Conservation (phyloP, 2,888 invertebrate species). For the Acleris emargana region DNA sequence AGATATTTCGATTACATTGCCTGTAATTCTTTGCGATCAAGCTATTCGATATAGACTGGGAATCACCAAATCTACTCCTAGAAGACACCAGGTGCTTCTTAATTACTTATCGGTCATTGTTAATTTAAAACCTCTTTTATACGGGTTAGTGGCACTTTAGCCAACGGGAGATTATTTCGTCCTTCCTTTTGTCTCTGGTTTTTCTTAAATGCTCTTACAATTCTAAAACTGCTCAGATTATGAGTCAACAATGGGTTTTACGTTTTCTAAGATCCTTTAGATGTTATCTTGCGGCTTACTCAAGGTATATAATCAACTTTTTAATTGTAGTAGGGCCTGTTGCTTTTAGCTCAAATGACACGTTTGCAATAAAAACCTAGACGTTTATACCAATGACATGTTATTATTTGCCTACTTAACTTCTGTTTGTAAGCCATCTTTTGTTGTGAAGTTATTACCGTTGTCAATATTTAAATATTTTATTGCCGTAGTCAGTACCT, state of each 20-base stretch:
- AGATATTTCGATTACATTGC: conserved; percentile 12
- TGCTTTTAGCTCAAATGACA: conserved; percentile 2
- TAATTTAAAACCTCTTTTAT: conserved; percentile 28
- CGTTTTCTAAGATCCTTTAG: conserved; percentile 8
- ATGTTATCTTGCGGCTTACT: conserved; percentile 18
- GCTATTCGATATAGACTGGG: conserved; percentile 51
- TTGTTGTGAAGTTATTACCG: too few species aligned
- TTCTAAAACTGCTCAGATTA: conserved; percentile 21
- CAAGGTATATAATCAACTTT: conserved; percentile 4
- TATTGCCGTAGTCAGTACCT: too few species aligned
- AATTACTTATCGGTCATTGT: conserved; percentile 37
- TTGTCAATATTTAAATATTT: too few species aligned
- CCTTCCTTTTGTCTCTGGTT: conserved; percentile 20
- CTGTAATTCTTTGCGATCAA: conserved; percentile 8
- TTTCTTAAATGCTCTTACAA: conserved; percentile 23
- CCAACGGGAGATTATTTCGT: conserved; percentile 10
- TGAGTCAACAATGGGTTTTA: conserved; percentile 27
- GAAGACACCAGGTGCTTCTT: conserved; percentile 49
- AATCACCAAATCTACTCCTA: conserved; percentile 51
- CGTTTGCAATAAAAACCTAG: conserved; percentile 1
- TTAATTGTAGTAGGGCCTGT: conserved; percentile 9
- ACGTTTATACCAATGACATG: too few species aligned
- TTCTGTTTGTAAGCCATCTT: too few species aligned
- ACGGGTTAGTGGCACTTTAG: conserved; percentile 23
- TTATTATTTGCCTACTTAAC: too few species aligned